Conservation (phyloP, 2,113 vertebrate genomes). For the Corythornis vintsioides region DNA sequence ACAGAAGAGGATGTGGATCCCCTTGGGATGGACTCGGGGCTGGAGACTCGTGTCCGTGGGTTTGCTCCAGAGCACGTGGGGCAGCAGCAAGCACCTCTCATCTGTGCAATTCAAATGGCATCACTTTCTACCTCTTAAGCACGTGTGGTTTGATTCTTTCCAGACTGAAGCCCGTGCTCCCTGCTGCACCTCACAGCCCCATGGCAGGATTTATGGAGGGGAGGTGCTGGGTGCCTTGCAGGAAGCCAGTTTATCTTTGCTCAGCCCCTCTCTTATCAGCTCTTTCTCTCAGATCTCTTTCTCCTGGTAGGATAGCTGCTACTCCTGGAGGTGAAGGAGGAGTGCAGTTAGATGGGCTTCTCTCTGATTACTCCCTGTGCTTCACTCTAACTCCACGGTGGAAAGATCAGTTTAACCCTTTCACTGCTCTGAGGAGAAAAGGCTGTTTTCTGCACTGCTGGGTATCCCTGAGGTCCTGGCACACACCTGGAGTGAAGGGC, state of each 20-base stretch:
- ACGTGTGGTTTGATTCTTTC: not conserved
- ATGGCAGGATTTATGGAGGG: not conserved
- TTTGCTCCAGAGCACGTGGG: fast-evolving
- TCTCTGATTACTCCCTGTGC: not conserved
- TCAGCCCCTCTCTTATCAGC: not conserved
- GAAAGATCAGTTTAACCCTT: not conserved
- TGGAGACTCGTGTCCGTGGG: not conserved
- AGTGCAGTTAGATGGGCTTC: not conserved
- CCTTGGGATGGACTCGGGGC: not conserved
- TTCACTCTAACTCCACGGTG: not conserved
- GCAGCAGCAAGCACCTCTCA: not conserved
- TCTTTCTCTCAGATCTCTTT: not conserved
- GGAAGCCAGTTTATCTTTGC: not conserved
- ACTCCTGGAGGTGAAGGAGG: not conserved
- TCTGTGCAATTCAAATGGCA: not conserved
- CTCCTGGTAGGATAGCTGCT: not conserved
- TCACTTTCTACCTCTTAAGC: not conserved
- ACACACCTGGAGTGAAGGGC: not conserved
- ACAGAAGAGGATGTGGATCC: not conserved
- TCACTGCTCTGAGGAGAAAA: not conserved
- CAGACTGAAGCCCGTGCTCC: not conserved
- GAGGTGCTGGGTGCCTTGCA: not conserved
- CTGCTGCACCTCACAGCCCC: not conserved
- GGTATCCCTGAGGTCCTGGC: not conserved
- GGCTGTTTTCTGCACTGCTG: not conserved